Conservation (phyloP, 1,140 invertebrate species). For the Mizuhopecten yessoensis region DNA sequence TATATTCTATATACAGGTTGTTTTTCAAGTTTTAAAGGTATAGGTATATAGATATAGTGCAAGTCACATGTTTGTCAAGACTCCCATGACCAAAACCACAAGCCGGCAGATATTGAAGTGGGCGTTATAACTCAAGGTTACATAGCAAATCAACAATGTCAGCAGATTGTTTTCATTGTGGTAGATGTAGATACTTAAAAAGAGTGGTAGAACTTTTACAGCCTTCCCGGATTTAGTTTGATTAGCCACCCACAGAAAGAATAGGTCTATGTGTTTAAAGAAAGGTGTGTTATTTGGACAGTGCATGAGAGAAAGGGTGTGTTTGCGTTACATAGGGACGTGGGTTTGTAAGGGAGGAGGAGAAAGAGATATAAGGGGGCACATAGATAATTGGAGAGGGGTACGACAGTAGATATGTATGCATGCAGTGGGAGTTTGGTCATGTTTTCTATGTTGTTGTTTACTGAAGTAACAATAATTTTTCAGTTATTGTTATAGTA, state of each 20-base stretch:
- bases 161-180: background rate
- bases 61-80: background rate
- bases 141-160: background rate
- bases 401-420: no score
- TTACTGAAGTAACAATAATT: no score
- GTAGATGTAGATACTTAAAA: background rate
- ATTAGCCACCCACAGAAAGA: background rate
- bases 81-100: background rate
- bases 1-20: background rate
- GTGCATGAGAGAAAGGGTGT: no score
- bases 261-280: no score
- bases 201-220: background rate
- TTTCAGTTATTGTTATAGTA: no score
- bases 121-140: conserved; percentile 5
- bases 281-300: no score
- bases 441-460: no score
- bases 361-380: no score
- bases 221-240: background rate
- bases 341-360: no score
- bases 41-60: background rate
- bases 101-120: background rate
- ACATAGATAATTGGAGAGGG: no score
- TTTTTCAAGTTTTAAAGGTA: background rate
- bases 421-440: no score
- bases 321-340: no score